phyloP scores from a whole-genome alignment of 2,888 invertebrate genomes.

The Melanophora roralis region DNA sequence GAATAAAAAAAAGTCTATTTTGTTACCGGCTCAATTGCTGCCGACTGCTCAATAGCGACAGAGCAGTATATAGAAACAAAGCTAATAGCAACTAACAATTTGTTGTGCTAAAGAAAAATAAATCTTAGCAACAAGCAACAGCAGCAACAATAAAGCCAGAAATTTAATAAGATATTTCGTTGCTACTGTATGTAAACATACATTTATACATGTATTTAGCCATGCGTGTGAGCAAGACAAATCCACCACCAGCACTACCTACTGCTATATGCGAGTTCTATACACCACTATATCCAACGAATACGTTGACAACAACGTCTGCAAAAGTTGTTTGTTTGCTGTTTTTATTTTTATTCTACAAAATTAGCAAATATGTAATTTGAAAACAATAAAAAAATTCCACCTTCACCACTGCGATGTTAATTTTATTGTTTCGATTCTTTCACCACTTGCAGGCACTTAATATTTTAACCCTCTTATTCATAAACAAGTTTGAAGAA shows the following conservation, averaged over 20 bases:
- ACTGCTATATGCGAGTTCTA: no score
- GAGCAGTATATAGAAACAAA: conserved; percentile 8
- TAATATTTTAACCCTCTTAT: no score
- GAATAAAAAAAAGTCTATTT: conserved; percentile 32
- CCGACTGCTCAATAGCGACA: neutral
- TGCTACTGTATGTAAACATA: conserved; percentile 64
- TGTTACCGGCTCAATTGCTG: conserved; percentile 21
- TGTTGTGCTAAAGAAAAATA: neutral
- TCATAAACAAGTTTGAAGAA: no score
- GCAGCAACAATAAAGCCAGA: conserved; percentile 57
- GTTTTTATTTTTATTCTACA: no score
- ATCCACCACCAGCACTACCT: conserved; percentile 23
- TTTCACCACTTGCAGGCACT: no score
- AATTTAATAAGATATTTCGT: conserved; percentile 58
- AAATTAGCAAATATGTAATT: no score
- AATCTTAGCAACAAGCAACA: conserved; percentile 44
- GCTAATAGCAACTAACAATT: conserved; percentile 28
- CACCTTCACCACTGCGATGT: no score
- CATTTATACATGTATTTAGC: conserved; percentile 15
- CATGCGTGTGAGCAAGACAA: conserved; percentile 55
- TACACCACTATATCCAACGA: neutral
- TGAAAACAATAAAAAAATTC: no score
- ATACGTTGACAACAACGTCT: neutral
- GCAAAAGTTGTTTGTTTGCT: no score
- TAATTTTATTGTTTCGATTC: no score